These are phyloP conservation scores for Pimephales promelas DNA, from an alignment of 2,113 vertebrate genomes.

Conservation along the genomic window DNA sequence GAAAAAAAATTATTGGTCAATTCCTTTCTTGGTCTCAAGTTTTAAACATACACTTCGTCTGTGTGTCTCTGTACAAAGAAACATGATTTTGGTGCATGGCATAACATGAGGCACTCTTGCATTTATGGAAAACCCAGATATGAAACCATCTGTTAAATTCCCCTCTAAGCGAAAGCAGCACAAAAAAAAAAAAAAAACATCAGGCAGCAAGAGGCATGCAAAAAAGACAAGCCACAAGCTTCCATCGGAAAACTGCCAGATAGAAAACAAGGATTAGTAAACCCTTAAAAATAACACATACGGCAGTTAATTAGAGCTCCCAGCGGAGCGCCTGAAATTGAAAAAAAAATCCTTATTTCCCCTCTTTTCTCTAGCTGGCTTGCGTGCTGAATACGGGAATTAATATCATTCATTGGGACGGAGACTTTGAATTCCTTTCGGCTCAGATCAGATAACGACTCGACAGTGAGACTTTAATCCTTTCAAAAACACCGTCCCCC, in stretches of 20 bases:
- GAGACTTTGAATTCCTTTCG: conserved; percentile 70
- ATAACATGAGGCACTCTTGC: not conserved
- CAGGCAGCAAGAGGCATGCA: conserved; percentile 53
- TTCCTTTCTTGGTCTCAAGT: not conserved
- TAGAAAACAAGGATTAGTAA: conserved; percentile 69
- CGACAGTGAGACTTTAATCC: conserved; percentile 62
- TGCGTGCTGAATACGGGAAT: conserved; percentile 71
- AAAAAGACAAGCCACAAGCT: conserved; percentile 60
- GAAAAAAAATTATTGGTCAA: not conserved
- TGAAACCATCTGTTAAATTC: conserved; percentile 20
- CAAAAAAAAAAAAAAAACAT: not conserved
- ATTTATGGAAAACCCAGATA: conserved; percentile 5
- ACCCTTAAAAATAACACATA: conserved; percentile 75
- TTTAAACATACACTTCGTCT: not conserved
- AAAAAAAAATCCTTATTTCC: conserved; percentile 69
- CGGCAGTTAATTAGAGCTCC: conserved; percentile 78
- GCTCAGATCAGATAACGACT: conserved; percentile 71
- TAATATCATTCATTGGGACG: conserved; percentile 75
- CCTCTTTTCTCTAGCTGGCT: conserved; percentile 60
- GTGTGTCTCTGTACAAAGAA: not conserved
- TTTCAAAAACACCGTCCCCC: conserved; percentile 31
- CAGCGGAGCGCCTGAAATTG: conserved; percentile 72
- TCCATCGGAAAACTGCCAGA: conserved; percentile 67
- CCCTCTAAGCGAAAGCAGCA: conserved; percentile 11
- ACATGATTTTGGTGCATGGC: not conserved